Conservation (phyloP, 2,888 invertebrate genomes). For the Drosophila setosimentum region DNA sequence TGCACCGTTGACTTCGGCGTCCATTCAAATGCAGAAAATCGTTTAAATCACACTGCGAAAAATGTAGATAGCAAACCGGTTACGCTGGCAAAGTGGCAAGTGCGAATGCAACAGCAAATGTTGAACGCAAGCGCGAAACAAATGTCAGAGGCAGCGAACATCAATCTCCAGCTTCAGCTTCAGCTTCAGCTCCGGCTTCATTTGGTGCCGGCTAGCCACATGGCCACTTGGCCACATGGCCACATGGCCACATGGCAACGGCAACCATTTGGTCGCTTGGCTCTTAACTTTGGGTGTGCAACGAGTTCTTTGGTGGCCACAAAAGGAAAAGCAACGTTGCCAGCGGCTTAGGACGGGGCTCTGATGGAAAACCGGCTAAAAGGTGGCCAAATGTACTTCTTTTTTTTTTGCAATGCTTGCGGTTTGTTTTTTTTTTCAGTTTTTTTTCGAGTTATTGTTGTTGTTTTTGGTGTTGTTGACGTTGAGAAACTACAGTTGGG, state of each 20-base stretch:
- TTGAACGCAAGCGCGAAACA: slow-evolving; percentile 74
- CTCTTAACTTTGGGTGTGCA: slow-evolving; percentile 55
- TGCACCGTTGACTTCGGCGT: slow-evolving; percentile 41
- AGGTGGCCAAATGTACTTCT: slow-evolving; percentile 76
- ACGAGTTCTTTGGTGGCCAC: slow-evolving; percentile 80
- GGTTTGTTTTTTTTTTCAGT: slow-evolving; percentile 25
- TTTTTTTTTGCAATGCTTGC: slow-evolving; percentile 5
- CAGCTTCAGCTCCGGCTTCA: slow-evolving; percentile 6
- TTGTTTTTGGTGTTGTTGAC: slow-evolving; percentile 26
- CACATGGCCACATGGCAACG: slow-evolving; percentile 45
- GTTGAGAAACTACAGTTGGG: slow-evolving; percentile 76
- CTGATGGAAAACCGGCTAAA: slow-evolving; percentile 74
- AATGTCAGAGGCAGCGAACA: slow-evolving; percentile 80
- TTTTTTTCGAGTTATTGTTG: slow-evolving; percentile 2
- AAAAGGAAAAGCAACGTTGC: slow-evolving; percentile 72
- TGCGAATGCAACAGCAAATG: slow-evolving; percentile 54
- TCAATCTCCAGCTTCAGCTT: slow-evolving; percentile 68
- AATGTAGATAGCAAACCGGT: slow-evolving; percentile 67
- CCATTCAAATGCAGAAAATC: slow-evolving; percentile 64
- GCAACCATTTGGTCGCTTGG: slow-evolving; percentile 58
- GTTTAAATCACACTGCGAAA: slow-evolving; percentile 72
- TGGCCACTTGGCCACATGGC: slow-evolving; percentile 21
- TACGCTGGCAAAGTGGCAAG: slow-evolving; percentile 33
- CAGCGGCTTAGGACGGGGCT: slow-evolving; percentile 41
- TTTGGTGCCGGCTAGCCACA: slow-evolving; percentile 14